Percentiles rank a stretch among this genome's conserved stretches.
Evolutionary conservation across 2,113 vertebrate genomes (phyloP).

Genomic region (Anhinga rufa): DNA sequence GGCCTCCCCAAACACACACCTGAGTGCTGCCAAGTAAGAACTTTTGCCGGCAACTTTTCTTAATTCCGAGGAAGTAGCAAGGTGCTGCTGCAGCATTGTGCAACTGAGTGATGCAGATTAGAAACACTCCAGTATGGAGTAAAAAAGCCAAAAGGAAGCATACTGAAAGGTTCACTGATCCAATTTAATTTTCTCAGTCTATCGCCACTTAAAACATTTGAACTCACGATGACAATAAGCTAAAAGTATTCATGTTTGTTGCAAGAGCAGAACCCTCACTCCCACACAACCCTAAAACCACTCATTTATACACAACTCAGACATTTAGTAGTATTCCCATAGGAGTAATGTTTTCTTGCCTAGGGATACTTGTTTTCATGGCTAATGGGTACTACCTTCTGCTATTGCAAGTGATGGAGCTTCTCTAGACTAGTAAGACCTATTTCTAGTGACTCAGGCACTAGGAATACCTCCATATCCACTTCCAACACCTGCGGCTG

Average conservation of each 20-base stretch:
- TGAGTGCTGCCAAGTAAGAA: neutral
- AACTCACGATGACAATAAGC: neutral
- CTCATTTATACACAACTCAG: neutral
- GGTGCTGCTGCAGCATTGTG: neutral
- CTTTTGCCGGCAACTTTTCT: neutral
- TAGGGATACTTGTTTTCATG: neutral
- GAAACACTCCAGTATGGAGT: neutral
- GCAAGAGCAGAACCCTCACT: neutral
- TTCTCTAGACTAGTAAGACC: neutral
- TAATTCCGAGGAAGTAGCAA: neutral
- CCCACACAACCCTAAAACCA: neutral
- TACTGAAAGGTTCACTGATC: neutral
- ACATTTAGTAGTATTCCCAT: neutral
- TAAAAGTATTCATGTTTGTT: neutral
- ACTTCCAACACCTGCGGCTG: neutral
- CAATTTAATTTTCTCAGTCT: neutral
- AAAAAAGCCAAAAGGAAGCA: neutral
- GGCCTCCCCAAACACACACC: neutral
- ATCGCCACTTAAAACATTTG: neutral
- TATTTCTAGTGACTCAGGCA: neutral
- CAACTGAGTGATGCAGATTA: neutral
- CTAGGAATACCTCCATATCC: neutral
- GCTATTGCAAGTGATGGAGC: neutral
- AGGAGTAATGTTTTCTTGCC: neutral
- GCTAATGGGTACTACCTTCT: neutral